Base-by-base conservation (phyloP, 2,113 vertebrate species). In the Melozone crissalis region DNA sequence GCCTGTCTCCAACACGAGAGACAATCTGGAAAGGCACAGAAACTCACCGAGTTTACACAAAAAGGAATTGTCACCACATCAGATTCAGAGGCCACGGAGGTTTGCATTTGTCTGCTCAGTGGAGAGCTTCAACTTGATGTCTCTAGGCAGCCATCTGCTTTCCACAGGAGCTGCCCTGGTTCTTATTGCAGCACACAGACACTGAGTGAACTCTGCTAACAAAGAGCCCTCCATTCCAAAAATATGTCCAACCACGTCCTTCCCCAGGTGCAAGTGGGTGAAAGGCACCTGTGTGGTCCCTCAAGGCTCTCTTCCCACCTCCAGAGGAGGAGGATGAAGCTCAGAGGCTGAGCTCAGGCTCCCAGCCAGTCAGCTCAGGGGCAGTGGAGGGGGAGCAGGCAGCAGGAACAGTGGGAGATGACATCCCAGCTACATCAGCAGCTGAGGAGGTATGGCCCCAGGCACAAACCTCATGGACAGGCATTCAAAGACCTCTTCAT, bases 251-350 rank as follows among this genome's bases (percentile, higher is more conserved):
- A 67, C 44, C 22, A 44, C 46, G 73, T 54, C 72, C 51, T 11
- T 43, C 35, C 17, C 49, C 43, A 24, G 1, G 2, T 11, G 14
- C 1, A 1, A 72, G n/a, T 0, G 0, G 43, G 14, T n/a, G 11
- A 78, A 67, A 91, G 54, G 2, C 11, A 3, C 61, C 57, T 33
- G 28, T 1, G 2, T 12, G 21, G 44, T 33, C n/a, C 46, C 41
- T 20, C 37, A 15, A 35, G 41, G 58, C 24, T 31, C 68, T 52
- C 49, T 49, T 58, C n/a, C 19, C 31, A 35, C 14, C 37, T 62
- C 47, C 28, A 57, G 54, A 57, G 43, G 16, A 68, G 28, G 24
- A 75, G 27, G 49, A 61, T 2, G 4, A 43, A 47, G 19, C n/a
- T 33, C 30, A 5, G n/a, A 31, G 23, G 57, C 63, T 21, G 75